Evolutionary conservation across 2,113 vertebrate species (phyloP).

Genomic region (Arizona elegans): DNA sequence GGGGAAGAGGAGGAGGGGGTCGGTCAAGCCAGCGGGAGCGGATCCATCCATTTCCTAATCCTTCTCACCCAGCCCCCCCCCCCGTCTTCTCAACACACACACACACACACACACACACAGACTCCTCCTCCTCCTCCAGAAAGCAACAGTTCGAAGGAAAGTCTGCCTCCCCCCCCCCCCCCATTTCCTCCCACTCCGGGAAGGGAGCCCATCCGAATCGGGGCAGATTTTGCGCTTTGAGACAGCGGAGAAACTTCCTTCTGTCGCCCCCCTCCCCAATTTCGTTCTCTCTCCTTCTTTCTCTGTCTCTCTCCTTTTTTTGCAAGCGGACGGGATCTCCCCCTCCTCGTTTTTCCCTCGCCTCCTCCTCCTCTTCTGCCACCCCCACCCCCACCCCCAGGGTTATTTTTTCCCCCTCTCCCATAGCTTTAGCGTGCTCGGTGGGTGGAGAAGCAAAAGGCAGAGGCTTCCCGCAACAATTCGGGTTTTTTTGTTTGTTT

Average conservation of each 20-base stretch:
- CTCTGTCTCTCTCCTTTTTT: too few species aligned
- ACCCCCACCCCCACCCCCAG: too few species aligned
- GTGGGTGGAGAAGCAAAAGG: background rate
- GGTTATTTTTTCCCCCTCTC: too few species aligned
- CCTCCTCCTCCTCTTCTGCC: too few species aligned
- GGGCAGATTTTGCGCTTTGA: background rate
- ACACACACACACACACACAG: too few species aligned
- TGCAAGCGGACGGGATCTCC: background rate
- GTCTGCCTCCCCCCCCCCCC: background rate
- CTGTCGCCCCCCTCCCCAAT: background rate
- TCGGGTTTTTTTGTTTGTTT: too few species aligned
- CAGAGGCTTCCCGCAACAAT: background rate
- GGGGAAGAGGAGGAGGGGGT: background rate
- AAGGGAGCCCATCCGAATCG: background rate
- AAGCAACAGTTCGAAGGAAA: background rate
- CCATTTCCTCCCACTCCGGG: background rate
- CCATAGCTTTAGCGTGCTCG: background rate
- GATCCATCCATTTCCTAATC: background rate
- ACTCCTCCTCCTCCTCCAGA: background rate
- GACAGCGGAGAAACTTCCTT: background rate
- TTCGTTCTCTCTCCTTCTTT: too few species aligned
- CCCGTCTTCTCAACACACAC: too few species aligned
- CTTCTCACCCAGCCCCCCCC: background rate
- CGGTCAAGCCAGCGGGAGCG: background rate
- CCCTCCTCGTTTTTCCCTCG: rapidly evolving